Evolutionary conservation across 1,140 invertebrate species (phyloP), one percentile per base, ranked within the genome.

Genomic region (Brachionus angularis): DNA sequence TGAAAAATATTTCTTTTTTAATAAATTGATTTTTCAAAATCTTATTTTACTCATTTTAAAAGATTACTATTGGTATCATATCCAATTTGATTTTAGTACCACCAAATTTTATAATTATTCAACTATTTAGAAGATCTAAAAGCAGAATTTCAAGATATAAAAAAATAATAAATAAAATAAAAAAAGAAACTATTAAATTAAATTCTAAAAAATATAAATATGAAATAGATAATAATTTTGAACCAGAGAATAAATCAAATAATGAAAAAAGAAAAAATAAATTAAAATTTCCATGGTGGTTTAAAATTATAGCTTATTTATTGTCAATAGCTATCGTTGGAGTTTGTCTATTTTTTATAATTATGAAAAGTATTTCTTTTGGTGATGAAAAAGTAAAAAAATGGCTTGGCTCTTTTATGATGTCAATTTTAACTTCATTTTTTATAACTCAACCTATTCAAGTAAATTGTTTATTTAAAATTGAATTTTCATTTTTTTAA

Each of bases 361-460:
- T 82, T 74, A 82, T 83, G 33, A 84, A 84, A 74, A 85, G 84
- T 21, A 82, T 86, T 58, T 78, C 77, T 71, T 86, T 86, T 76
- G 82, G 83, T 29, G 84, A 85, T 64, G 79, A 83, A 23, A 85
- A 85, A 72, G 83, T 82, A 34, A 80, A 80, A 53, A 83, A 85
- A 75, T 86, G 85, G 85, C 80, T 86, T 2, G 81, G 83, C 1
- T 84, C 84, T 0, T 79, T 86, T 72, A 58, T 85, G 31, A 76
- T 85, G 0, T 85, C 84, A 2, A 84, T 85, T 77, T 80, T 85
- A 67, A 79, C 79, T 46, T 85, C 84, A 0, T 77, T 85, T 10
- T 79, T 86, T 58, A 73, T 86, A 25, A 85, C 84, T 25, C 84
- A 86, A 74, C 85, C 85, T 5, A 79, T 85, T 29, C 85, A 86